Conservation (phyloP, 2,888 invertebrate species). For the Phoenoteleia sp. region DNA sequence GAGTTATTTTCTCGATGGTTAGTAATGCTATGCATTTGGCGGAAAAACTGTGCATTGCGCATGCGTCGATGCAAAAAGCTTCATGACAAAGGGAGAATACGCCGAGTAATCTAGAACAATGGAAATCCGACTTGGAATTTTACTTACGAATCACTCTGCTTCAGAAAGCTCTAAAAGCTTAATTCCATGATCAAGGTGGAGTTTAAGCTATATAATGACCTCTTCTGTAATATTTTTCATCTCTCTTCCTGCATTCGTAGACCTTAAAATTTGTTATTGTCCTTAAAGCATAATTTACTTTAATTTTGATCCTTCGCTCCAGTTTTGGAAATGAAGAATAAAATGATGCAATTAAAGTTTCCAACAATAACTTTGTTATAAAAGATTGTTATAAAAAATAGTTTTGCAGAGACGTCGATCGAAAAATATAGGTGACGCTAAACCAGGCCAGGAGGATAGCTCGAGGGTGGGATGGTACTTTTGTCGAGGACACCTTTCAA, state of each 20-base stretch:
- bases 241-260: background rate
- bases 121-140: slow-evolving; percentile 60
- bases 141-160: slow-evolving; percentile 61
- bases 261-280: slow-evolving; percentile 1
- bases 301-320: too few relatives aligned
- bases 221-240: slow-evolving; percentile 34
- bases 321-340: background rate
- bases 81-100: slow-evolving; percentile 57
- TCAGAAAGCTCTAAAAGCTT: slow-evolving; percentile 63
- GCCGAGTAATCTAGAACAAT: slow-evolving; percentile 64
- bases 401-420: slow-evolving; percentile 26
- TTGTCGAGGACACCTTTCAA: slow-evolving; percentile 72
- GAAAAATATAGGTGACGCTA: slow-evolving; percentile 50
- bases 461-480: slow-evolving; percentile 68
- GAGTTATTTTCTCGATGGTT: slow-evolving; percentile 42
- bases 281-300: too few relatives aligned
- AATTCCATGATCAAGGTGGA: slow-evolving; percentile 67
- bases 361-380: too few relatives aligned
- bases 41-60: slow-evolving; percentile 50
- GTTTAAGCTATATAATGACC: slow-evolving; percentile 48
- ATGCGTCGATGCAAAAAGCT: slow-evolving; percentile 54
- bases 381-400: slow-evolving; percentile 8
- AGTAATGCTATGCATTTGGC: slow-evolving; percentile 41
- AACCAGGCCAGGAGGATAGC: slow-evolving; percentile 68
- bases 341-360: too few relatives aligned